These are phyloP conservation scores for Mus pahari DNA, from an alignment of 2,113 vertebrate genomes.

Conservation along the genomic window DNA sequence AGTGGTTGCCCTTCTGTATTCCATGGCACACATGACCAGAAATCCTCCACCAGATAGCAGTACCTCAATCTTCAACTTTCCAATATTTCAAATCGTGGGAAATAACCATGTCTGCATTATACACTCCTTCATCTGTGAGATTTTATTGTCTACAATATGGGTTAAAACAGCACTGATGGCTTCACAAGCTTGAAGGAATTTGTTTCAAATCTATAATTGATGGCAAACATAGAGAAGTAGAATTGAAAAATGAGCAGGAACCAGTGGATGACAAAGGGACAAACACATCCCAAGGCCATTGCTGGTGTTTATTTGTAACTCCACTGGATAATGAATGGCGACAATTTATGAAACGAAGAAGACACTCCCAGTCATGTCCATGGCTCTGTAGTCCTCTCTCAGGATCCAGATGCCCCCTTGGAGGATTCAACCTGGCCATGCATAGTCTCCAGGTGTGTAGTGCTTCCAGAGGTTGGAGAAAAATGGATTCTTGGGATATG, in stretches of 20 bases:
- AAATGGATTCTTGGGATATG: not conserved
- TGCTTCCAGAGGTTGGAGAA: not conserved
- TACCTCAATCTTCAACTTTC: not conserved
- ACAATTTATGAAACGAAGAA: not conserved
- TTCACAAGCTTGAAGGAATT: not conserved
- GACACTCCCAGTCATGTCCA: not conserved
- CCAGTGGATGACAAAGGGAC: not conserved
- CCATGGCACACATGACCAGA: not conserved
- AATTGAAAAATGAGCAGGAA: conserved; percentile 5
- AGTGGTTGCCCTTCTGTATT: not conserved
- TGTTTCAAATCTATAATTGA: not conserved
- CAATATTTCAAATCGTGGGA: not conserved
- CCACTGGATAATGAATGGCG: not conserved
- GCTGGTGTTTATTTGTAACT: not conserved
- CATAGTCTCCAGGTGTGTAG: not conserved
- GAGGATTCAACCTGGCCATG: not conserved
- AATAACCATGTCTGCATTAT: not conserved
- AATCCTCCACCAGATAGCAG: not conserved
- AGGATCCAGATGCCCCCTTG: not conserved
- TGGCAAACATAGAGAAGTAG: not conserved
- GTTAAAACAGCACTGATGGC: not conserved
- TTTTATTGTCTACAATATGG: not conserved
- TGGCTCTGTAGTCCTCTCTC: not conserved
- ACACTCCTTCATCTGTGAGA: not conserved
- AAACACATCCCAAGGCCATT: not conserved